Evolutionary conservation across 2,113 vertebrate species (phyloP).

Genomic region (Enhydra lutris): DNA sequence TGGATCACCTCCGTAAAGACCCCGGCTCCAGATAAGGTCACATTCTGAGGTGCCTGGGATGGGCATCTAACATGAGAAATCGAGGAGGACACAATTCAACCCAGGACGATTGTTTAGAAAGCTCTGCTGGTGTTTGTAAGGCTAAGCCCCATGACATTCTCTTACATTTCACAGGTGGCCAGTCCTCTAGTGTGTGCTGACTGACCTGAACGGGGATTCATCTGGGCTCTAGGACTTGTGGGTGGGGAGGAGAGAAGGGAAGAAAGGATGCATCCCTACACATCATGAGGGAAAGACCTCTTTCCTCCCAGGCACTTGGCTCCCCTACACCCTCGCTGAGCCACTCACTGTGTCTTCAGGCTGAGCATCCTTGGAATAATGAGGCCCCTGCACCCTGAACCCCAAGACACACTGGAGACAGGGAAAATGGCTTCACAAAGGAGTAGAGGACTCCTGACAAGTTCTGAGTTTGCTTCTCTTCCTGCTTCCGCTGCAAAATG

Average conservation of each 20-base stretch:
- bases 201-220: rapidly evolving
- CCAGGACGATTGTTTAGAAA: neutral
- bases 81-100: neutral
- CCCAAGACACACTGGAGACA: neutral
- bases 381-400: neutral
- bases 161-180: neutral
- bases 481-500: neutral
- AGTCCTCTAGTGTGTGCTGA: neutral
- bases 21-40: neutral
- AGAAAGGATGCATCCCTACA: neutral
- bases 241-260: neutral
- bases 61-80: neutral
- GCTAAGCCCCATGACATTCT: rapidly evolving
- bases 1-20: neutral
- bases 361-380: neutral
- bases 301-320: neutral
- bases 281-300: neutral
- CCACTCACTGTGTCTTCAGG: neutral
- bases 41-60: neutral
- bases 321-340: neutral
- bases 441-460: neutral
- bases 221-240: neutral
- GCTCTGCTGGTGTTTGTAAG: rapidly evolving
- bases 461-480: neutral
- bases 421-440: neutral